Evolutionary conservation across 2,113 vertebrate species (phyloP).

Genomic region (Cygnus buccinator): DNA sequence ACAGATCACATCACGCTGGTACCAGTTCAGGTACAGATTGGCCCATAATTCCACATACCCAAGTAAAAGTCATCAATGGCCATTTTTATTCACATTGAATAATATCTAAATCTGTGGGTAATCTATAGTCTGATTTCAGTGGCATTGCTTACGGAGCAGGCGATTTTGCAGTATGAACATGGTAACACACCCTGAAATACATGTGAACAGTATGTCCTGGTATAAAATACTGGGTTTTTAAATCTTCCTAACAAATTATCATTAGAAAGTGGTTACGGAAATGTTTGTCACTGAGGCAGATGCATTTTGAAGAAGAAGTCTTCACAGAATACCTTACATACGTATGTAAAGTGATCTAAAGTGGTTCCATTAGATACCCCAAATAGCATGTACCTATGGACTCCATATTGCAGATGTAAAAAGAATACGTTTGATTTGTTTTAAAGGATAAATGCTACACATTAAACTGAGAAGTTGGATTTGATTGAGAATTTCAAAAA

Average conservation of each 20-base stretch:
- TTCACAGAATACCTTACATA: slow-evolving; percentile 20
- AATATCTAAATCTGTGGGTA: slow-evolving; percentile 63
- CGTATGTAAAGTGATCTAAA: neutral
- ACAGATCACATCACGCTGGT: slow-evolving; percentile 43
- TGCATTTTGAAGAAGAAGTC: slow-evolving; percentile 7
- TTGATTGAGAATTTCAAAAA: slow-evolving; percentile 59
- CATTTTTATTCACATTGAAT: slow-evolving; percentile 74
- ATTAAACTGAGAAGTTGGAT: slow-evolving; percentile 52
- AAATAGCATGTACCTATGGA: slow-evolving; percentile 54
- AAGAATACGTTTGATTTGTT: slow-evolving; percentile 50
- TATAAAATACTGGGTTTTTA: slow-evolving; percentile 70
- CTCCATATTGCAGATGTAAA: slow-evolving; percentile 57
- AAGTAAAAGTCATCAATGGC: slow-evolving; percentile 63
- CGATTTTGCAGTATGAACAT: slow-evolving; percentile 41
- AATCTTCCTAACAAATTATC: slow-evolving; percentile 32
- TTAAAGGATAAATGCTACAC: slow-evolving; percentile 51
- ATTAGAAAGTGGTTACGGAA: slow-evolving; percentile 3
- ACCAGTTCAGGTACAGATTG: slow-evolving; percentile 64
- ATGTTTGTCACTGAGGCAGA: slow-evolving; percentile 6
- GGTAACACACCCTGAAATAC: slow-evolving; percentile 17
- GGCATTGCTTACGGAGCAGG: slow-evolving; percentile 50
- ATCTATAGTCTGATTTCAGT: slow-evolving; percentile 58
- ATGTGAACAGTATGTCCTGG: slow-evolving; percentile 43
- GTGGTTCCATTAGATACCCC: slow-evolving; percentile 34
- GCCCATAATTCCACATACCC: slow-evolving; percentile 59